Evolutionary conservation across 1,140 invertebrate species (phyloP).

Genomic region (Lordiphosa stackelbergi): DNA sequence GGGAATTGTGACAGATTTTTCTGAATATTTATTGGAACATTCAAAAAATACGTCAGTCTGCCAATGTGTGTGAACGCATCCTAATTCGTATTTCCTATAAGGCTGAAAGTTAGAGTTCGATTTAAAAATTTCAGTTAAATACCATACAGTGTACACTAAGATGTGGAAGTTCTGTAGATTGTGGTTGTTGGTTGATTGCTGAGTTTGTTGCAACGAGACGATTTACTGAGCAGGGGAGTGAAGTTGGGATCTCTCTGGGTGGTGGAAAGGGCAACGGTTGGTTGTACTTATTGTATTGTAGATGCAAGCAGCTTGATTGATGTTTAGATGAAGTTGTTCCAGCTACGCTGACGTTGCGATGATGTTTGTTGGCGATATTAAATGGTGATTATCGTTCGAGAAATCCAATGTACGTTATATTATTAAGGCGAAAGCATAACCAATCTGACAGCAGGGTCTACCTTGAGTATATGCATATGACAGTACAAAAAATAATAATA

Average conservation of each 20-base stretch:
- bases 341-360: slow-evolving; percentile 6
- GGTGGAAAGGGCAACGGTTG: slow-evolving; percentile 4
- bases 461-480: no score
- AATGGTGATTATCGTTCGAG: slow-evolving; percentile 2
- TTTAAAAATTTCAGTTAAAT: slow-evolving; percentile 2
- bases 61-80: no score
- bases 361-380: slow-evolving; percentile 5
- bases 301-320: slow-evolving; percentile 6
- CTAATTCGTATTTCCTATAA: slow-evolving; percentile 14
- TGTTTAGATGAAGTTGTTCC: slow-evolving; percentile 2
- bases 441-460: neutral
- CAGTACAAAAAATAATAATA: no score
- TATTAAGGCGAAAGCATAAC: slow-evolving; percentile 10
- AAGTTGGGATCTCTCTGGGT: slow-evolving; percentile 6
- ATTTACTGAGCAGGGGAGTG: slow-evolving; percentile 1
- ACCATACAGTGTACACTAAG: slow-evolving; percentile 10
- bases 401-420: slow-evolving; percentile 5
- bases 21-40: no score
- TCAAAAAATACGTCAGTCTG: no score
- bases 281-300: slow-evolving; percentile 5
- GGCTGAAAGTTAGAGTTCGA: slow-evolving; percentile 1
- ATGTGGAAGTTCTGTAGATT: slow-evolving; percentile 8
- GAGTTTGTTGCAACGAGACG: slow-evolving; percentile 1
- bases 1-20: no score
- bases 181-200: slow-evolving; percentile 9